Evolutionary conservation across 2,113 vertebrate species (phyloP).

Genomic region (Microcebus jonahi): DNA sequence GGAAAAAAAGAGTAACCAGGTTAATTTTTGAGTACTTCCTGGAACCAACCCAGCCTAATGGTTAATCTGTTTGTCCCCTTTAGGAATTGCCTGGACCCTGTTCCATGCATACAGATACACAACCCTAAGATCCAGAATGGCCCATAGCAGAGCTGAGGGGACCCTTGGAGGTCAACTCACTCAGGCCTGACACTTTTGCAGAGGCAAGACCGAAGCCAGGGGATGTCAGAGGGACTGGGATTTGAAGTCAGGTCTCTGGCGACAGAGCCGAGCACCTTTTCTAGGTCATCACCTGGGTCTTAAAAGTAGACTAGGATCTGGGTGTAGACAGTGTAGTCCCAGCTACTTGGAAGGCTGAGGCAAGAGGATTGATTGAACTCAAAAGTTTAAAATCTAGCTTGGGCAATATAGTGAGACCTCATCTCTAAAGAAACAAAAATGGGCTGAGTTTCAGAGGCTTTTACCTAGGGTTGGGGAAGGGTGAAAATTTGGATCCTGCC

Average conservation of each 20-base stretch:
- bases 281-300: not conserved
- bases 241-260: not conserved
- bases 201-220: not conserved
- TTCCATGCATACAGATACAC: slow-evolving; percentile 29
- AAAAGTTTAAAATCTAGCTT: no score
- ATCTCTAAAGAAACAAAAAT: not conserved
- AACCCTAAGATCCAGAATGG: not conserved
- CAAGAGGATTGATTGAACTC: no score
- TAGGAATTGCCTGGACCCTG: slow-evolving; percentile 57
- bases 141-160: not conserved
- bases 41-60: slow-evolving; percentile 61
- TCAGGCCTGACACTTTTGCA: not conserved
- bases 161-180: not conserved
- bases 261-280: not conserved
- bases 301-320: not conserved
- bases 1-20: slow-evolving; percentile 43
- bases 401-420: no score
- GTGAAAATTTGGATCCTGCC: not conserved
- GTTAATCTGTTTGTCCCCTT: slow-evolving; percentile 63
- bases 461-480: not conserved
- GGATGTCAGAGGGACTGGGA: not conserved
- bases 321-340: no score
- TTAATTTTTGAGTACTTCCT: slow-evolving; percentile 77
- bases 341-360: no score
- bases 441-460: not conserved